Percentiles rank a stretch among this genome's conserved stretches.
Conservation (phyloP, 2,888 invertebrate genomes). For the Lydus trimaculatus region DNA sequence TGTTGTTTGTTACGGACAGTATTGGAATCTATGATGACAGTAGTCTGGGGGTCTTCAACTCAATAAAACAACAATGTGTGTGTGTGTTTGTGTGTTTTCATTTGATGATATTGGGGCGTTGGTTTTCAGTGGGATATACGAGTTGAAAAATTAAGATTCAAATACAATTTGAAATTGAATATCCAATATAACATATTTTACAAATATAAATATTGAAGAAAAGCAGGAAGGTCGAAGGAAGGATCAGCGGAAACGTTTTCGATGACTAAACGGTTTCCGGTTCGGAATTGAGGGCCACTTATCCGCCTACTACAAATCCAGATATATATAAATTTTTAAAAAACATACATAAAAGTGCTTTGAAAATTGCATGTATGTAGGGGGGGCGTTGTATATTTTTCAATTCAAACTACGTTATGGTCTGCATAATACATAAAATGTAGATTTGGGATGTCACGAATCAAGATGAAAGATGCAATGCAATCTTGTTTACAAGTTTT, state of each 20-base stretch:
- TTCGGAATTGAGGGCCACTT: constrained; percentile 1
- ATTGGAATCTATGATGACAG: constrained; percentile 31
- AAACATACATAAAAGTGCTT: constrained; percentile 25
- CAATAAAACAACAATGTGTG: no score
- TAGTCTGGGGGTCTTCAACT: no score
- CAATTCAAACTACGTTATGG: not conserved
- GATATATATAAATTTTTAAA: constrained; percentile 16
- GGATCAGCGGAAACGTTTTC: constrained; percentile 6
- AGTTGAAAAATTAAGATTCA: constrained; percentile 20
- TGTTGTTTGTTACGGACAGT: constrained; percentile 30
- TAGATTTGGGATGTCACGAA: not conserved
- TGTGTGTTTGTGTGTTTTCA: no score
- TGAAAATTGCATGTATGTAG: constrained; percentile 13
- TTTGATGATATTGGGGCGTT: no score
- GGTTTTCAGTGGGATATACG: not conserved
- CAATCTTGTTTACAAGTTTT: not conserved
- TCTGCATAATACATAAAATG: constrained; percentile 4
- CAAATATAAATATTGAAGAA: not conserved
- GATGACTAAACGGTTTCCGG: constrained; percentile 6
- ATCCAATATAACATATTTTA: not conserved
- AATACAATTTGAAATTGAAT: not conserved
- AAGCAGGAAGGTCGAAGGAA: not conserved
- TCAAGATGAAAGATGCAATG: not conserved
- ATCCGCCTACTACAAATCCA: constrained; percentile 1
- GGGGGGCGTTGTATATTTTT: not conserved